Evolutionary conservation across 2,888 invertebrate genomes (phyloP).

Genomic region (Danaus chrysippus): DNA sequence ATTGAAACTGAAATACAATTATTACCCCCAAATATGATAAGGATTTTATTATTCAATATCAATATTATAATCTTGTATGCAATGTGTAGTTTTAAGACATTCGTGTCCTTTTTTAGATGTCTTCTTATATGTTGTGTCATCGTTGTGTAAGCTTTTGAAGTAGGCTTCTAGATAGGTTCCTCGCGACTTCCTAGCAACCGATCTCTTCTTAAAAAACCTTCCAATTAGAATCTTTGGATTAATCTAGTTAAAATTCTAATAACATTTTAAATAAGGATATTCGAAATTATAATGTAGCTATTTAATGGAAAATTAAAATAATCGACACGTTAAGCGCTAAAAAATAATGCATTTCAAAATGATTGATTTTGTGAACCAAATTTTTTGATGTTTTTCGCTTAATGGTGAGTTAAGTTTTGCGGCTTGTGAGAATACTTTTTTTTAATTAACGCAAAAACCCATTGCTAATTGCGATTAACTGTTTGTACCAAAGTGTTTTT

Average conservation of each 20-base stretch:
- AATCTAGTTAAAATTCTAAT: constrained; percentile 56
- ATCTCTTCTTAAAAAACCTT: constrained; percentile 68
- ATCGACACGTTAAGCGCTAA: constrained; percentile 17
- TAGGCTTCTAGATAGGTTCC: constrained; percentile 74
- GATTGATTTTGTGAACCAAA: constrained; percentile 40
- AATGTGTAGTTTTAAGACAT: constrained; percentile 65
- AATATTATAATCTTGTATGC: constrained; percentile 68
- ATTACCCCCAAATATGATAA: constrained; percentile 61
- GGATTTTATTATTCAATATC: constrained; percentile 66
- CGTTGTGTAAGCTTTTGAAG: constrained; percentile 68
- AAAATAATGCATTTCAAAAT: constrained; percentile 30
- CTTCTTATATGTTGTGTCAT: constrained; percentile 70
- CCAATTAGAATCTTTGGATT: constrained; percentile 67
- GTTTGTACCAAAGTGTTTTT: constrained; percentile 78
- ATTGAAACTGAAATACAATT: constrained; percentile 53
- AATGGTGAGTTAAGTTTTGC: constrained; percentile 60
- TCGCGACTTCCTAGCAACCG: constrained; percentile 74
- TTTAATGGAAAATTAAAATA: constrained; percentile 38
- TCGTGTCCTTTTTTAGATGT: constrained; percentile 69
- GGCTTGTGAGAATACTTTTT: constrained; percentile 52
- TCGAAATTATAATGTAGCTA: constrained; percentile 47
- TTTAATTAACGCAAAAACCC: constrained; percentile 49
- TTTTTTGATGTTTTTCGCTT: constrained; percentile 54
- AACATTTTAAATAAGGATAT: constrained; percentile 50
- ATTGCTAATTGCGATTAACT: constrained; percentile 69